Evolutionary conservation across 1,140 invertebrate species (phyloP).

Genomic region (Eubasilissa regina): DNA sequence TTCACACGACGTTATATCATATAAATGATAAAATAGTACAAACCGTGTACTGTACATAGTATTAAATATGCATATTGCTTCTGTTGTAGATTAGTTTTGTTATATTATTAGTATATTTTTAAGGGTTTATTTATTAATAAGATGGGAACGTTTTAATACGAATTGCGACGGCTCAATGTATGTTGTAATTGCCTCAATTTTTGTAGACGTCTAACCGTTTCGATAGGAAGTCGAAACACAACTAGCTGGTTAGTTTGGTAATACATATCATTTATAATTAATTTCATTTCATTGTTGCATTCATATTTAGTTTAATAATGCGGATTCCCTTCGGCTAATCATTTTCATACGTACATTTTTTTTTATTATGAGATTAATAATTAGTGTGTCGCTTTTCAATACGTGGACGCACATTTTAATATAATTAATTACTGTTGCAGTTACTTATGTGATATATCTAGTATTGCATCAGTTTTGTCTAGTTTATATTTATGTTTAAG

Average conservation of each 20-base stretch:
- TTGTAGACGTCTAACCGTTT: background rate
- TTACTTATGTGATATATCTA: constrained; percentile 12
- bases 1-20: too few species aligned
- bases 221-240: background rate
- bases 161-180: constrained; percentile 2
- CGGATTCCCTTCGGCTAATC: constrained; percentile 24
- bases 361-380: constrained; percentile 13
- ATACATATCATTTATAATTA: constrained; percentile 12
- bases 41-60: background rate
- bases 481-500: background rate
- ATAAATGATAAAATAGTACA: background rate
- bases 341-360: background rate
- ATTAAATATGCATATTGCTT: constrained; percentile 5
- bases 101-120: constrained; percentile 10
- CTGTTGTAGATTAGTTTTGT: constrained; percentile 4
- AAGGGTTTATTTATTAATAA: constrained; percentile 27
- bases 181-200: constrained; percentile 26
- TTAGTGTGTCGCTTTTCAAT: background rate
- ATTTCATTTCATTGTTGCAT: constrained; percentile 12
- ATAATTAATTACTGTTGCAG: too few species aligned
- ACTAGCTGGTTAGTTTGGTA: constrained; percentile 5
- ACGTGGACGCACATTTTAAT: constrained; percentile 7
- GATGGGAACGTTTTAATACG: background rate
- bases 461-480: background rate
- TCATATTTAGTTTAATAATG: constrained; percentile 15